These are phyloP conservation scores for Axea sp. DNA, from an alignment of 2,888 invertebrate genomes.

Conservation along the genomic window DNA sequence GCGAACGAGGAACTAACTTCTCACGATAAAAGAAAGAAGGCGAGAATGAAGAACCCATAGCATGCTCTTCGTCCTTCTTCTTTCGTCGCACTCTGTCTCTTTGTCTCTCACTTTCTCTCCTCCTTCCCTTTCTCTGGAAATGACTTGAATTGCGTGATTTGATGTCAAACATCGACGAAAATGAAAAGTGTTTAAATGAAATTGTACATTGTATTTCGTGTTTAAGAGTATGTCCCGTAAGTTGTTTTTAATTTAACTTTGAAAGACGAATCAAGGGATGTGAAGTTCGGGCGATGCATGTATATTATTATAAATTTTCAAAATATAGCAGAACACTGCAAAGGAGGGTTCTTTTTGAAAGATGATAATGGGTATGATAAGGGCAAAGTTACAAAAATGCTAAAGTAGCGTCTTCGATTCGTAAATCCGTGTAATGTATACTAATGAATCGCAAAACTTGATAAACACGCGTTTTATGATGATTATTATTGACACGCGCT, in stretches of 20 bases:
- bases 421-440: conserved; percentile 74
- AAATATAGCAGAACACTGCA: not conserved
- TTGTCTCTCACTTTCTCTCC: conserved; percentile 6
- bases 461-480: conserved; percentile 57
- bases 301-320: conserved; percentile 9
- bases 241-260: conserved; percentile 33
- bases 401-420: conserved; percentile 63
- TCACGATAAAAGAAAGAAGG: conserved; percentile 7
- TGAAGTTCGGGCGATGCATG: conserved; percentile 20
- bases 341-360: not conserved
- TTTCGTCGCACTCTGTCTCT: conserved; percentile 5
- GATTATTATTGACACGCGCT: conserved; percentile 48
- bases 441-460: conserved; percentile 44
- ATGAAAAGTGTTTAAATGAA: too few relatives aligned
- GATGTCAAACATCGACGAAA: too few relatives aligned
- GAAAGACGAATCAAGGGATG: conserved; percentile 29
- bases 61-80: conserved; percentile 35
- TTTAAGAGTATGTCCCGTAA: conserved; percentile 24
- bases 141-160: too few relatives aligned
- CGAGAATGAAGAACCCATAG: conserved; percentile 40
- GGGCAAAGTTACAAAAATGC: too few relatives aligned
- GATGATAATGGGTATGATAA: too few relatives aligned
- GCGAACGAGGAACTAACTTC: conserved; percentile 42
- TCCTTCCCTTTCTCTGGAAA: not conserved
- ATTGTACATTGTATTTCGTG: conserved; percentile 51